Evolutionary conservation across 2,888 invertebrate genomes (phyloP), one percentile per base, ranked within the genome.

Genomic region (Pheosia tremula): DNA sequence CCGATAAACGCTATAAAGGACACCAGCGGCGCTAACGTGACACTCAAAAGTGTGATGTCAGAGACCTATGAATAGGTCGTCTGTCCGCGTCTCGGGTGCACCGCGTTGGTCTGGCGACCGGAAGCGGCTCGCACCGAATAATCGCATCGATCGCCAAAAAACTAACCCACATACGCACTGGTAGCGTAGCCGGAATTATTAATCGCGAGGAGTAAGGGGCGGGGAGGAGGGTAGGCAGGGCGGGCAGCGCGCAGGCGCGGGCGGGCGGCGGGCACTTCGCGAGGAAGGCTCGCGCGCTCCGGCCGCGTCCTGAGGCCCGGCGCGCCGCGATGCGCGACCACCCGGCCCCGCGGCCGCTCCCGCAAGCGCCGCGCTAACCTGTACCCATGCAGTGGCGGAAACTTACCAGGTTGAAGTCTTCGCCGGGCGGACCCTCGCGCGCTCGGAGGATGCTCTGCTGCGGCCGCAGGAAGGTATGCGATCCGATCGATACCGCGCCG

Each of bases 391-490:
- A 97, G 96, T 96, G 96, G 96, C 95, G 96, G 94, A 96, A 96
- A 95, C 95, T 96, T 93, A 96, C 96, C 94, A 96, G 96, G 95
- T 95, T 95, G 94, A 95, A 95, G 94, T 95, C 95, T 95, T 95
- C 95, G 94, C 95, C 95, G 94, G 92, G 93, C 90, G 93, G 92
- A 87, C 93, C 89, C 86, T 92, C 93, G 88, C 96, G 96, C 95
- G 96, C 96, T 95, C 96, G 96, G 95, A 96, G 96, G 95, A 97
- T 97, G 97, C 97, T 97, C 95, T 97, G 97, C 96, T 97, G 97
- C 96, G 97, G 97, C 95, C 97, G 97, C 94, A 97, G 97, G 95
- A 97, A 97, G 97, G 97, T 97, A 94, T 95, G 90, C 86, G 85
- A 84, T 86, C 77, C 88, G 94, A 89, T 94, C 94, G 89, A 90